Percentiles rank a stretch among this genome's conserved stretches.
Conservation (phyloP, 2,113 vertebrate species). For the Patagioenas fasciata region DNA sequence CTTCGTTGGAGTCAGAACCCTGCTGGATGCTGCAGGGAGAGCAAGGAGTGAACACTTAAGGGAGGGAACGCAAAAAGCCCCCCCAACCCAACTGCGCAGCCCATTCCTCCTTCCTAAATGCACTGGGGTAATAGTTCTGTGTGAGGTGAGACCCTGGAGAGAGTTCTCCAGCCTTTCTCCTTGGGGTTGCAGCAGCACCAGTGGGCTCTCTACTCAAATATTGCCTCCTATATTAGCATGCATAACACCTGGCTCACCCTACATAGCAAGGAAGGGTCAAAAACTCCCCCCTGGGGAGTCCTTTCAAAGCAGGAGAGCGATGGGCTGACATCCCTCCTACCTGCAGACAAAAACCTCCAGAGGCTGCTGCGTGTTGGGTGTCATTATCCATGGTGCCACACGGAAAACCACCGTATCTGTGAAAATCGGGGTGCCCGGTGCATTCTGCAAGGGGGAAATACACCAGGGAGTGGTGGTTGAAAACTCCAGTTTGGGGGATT, state of each 20-base stretch:
- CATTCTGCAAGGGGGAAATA: constrained; percentile 42
- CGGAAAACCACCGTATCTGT: constrained; percentile 86
- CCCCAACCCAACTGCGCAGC: accelerated
- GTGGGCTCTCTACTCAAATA: background rate
- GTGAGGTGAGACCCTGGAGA: background rate
- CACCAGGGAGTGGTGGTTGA: accelerated
- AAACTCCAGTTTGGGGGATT: accelerated
- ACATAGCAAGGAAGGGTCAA: background rate
- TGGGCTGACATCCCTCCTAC: background rate
- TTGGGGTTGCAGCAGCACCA: background rate
- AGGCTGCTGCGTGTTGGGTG: constrained; percentile 87
- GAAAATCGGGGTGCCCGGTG: constrained; percentile 82
- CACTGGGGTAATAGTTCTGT: background rate
- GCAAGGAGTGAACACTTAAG: accelerated
- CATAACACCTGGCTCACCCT: background rate
- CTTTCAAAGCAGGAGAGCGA: background rate
- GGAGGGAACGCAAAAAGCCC: accelerated
- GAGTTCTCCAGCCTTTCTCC: background rate
- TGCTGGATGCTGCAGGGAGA: constrained; percentile 66
- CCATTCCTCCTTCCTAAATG: background rate
- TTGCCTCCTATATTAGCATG: accelerated
- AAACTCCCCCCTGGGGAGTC: background rate
- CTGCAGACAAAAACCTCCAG: constrained; percentile 88
- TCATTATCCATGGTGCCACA: constrained; percentile 96
- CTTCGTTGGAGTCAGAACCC: constrained; percentile 57